Evolutionary conservation across 2,113 vertebrate genomes (phyloP).

Genomic region (Tapirus terrestris): DNA sequence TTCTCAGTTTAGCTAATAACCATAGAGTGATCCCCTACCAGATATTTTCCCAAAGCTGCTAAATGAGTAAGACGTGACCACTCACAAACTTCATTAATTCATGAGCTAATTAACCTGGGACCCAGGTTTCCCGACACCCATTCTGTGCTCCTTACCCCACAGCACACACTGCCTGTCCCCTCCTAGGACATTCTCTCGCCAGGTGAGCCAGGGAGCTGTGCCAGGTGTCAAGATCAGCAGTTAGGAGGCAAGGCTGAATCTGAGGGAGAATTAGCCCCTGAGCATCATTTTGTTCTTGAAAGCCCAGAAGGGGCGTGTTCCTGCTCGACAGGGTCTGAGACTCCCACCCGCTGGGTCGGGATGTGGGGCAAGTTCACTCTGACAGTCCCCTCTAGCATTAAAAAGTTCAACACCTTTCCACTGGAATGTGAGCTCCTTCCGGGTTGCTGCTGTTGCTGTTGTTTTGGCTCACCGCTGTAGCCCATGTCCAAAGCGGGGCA

Average conservation of each 20-base stretch:
- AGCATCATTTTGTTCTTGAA: not conserved
- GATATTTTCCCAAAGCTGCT: not conserved
- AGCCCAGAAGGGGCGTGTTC: not conserved
- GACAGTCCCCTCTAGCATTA: fast-evolving
- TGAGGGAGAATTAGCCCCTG: too few relatives aligned
- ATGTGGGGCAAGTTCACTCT: fast-evolving
- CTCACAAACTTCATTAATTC: not conserved
- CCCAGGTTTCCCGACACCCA: not conserved
- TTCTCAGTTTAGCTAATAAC: not conserved
- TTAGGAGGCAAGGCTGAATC: not conserved
- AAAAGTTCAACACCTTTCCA: not conserved
- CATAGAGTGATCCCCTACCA: not conserved
- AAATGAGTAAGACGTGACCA: not conserved
- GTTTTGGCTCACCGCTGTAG: not conserved
- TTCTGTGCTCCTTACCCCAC: too few relatives aligned
- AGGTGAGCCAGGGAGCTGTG: not conserved
- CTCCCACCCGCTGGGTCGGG: not conserved
- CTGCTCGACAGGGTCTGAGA: not conserved
- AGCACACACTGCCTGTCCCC: not conserved
- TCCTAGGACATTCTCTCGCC: too few relatives aligned
- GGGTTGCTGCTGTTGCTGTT: not conserved
- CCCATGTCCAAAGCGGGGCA: not conserved
- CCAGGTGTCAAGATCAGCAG: not conserved
- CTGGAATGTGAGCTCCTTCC: fast-evolving
- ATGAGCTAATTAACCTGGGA: too few relatives aligned